Conservation (phyloP, 2,888 invertebrate species). For the Dryocosmus kuriphilus region DNA sequence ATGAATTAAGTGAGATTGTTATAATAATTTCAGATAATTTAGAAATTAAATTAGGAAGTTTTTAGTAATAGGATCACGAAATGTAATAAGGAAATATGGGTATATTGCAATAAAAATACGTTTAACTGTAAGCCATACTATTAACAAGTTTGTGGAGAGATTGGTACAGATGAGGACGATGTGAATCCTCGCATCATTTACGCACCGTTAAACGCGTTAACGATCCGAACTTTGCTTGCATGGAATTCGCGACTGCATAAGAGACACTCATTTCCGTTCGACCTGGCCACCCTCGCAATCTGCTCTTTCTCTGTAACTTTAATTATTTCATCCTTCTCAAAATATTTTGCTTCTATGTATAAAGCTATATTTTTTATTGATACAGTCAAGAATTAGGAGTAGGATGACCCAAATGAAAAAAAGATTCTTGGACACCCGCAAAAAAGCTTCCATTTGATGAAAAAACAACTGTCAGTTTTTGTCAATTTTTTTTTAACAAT, state of each 20-base stretch:
- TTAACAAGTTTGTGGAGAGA: conserved; percentile 12
- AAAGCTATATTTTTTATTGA: too few relatives aligned
- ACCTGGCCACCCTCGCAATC: conserved; percentile 47
- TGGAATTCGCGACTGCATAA: conserved; percentile 58
- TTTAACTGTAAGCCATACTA: conserved; percentile 17
- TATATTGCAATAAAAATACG: background rate
- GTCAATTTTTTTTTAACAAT: too few relatives aligned
- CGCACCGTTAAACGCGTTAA: conserved; percentile 69
- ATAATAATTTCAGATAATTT: background rate
- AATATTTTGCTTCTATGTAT: too few relatives aligned
- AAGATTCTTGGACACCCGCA: too few relatives aligned
- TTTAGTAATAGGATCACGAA: background rate
- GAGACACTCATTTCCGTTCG: conserved; percentile 45
- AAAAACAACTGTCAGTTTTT: too few relatives aligned
- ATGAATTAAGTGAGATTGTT: background rate
- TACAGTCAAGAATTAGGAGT: too few relatives aligned
- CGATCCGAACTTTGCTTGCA: conserved; percentile 58
- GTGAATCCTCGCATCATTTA: conserved; percentile 60
- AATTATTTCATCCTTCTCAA: background rate
- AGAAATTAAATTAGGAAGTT: background rate
- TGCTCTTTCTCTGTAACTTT: conserved; percentile 44
- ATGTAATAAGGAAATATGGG: too few relatives aligned
- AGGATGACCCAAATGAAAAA: too few relatives aligned
- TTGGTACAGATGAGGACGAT: conserved; percentile 42
- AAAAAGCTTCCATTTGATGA: too few relatives aligned